Percentiles rank a stretch among this genome's conserved stretches.
These are phyloP conservation scores for Terebella lapidaria DNA, from an alignment of 2,888 invertebrate genomes.

Conservation along the genomic window DNA sequence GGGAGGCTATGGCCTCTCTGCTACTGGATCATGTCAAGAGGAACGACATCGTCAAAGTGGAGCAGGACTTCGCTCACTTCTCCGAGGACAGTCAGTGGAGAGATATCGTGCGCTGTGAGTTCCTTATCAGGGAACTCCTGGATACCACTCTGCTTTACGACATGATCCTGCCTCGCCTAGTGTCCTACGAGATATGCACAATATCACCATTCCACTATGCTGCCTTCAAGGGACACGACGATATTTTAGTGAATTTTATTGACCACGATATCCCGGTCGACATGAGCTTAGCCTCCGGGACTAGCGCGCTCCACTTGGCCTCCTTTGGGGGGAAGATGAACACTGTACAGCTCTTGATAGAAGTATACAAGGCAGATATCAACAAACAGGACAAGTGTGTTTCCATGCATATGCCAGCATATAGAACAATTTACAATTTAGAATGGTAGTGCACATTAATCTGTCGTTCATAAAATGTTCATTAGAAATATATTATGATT, in stretches of 20 bases:
- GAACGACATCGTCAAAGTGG: neutral
- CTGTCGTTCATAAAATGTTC: too few species aligned
- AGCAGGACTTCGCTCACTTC: neutral
- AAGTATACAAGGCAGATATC: conserved; percentile 22
- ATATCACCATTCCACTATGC: conserved; percentile 24
- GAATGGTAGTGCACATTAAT: too few species aligned
- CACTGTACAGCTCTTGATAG: conserved; percentile 18
- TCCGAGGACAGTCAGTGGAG: neutral
- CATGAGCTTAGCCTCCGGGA: conserved; percentile 14
- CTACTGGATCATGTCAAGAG: neutral
- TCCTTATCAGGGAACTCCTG: neutral
- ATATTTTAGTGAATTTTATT: conserved; percentile 14
- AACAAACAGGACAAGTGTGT: conserved; percentile 20
- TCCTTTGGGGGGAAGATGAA: conserved; percentile 20
- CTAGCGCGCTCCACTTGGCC: conserved; percentile 24
- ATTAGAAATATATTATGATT: too few species aligned
- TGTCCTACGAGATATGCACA: conserved; percentile 22
- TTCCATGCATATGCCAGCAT: too few species aligned
- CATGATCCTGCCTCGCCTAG: conserved; percentile 4
- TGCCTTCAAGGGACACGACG: conserved; percentile 20
- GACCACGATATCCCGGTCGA: conserved; percentile 20
- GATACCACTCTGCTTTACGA: neutral
- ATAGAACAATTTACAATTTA: too few species aligned
- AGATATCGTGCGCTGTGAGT: neutral
- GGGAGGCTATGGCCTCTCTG: neutral